Evolutionary conservation across 1,140 invertebrate genomes (phyloP), one percentile per base, ranked within the genome.

Genomic region (Campodea augens): DNA sequence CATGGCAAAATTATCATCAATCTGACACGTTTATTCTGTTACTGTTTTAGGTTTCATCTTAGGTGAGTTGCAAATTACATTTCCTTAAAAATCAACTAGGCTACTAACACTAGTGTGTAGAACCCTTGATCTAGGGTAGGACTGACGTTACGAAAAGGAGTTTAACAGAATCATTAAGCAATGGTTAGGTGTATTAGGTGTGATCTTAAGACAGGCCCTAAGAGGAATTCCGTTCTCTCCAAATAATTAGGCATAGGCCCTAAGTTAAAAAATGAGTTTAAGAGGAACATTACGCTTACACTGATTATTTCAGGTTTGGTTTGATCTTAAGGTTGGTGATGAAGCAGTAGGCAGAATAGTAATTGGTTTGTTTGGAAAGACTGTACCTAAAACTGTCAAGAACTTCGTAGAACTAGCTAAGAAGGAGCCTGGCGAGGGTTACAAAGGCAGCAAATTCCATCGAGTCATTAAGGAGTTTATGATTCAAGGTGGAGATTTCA

Each of bases 401-500:
- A 99, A 99, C 64, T 99, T 99, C 61, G 68, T 72, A 49, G 72
- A 90, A 63, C 63, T 97, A 32, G 77, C 86, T 12, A 68, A 77
- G 53, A 84, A 80, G 58, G 72, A 76, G 1, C 56, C 64, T 49
- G 84, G 82, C 18, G 74, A 89, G 62, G 84, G 84, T 7, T 90
- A 81, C 65, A 85, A 85, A 57, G 84, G 83, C 41, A 85, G 81
- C 63, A 82, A 80, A 64, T 92, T 95, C 70, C 89, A 95, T 59
- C 68, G 89, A 54, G 80, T 95, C 18, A 93, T 95, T 61, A 78
- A 79, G 53, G 85, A 92, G 54, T 93, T 95, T 55, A 93, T 95
- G 88, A 88, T 92, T 52, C 89, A 95, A 68, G 87, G 86, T 54
- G 83, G 88, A 45, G 88, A 92, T 59, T 91, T 91, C 57, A 91